Percentiles rank a stretch among this genome's conserved stretches.
phyloP scores from a whole-genome alignment of 2,797 vertebrate species.

The Gephyroberyx darwinii region DNA sequence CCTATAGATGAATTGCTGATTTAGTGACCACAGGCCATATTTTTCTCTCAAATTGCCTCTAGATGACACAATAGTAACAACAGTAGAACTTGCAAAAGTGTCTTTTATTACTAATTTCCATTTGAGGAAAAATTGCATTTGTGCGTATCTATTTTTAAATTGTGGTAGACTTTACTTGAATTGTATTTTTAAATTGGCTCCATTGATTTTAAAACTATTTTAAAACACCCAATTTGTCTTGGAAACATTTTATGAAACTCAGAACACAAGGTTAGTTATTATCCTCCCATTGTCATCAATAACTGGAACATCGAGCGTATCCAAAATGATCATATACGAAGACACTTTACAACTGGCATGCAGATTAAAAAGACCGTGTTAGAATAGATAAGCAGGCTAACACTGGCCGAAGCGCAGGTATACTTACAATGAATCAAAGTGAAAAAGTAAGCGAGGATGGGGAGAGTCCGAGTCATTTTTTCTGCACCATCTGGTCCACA shows the following conservation, averaged over 20 bases:
- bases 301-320: background rate
- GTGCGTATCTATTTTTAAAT: too few relatives aligned
- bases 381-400: background rate
- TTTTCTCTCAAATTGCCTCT: conserved; percentile 16
- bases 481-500: conserved; percentile 64
- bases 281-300: background rate
- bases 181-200: too few relatives aligned
- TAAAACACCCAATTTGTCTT: too few relatives aligned
- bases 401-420: conserved; percentile 5
- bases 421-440: conserved; percentile 79
- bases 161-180: too few relatives aligned
- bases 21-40: conserved; percentile 15
- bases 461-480: conserved; percentile 75
- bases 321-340: background rate
- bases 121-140: too few relatives aligned
- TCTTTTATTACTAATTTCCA: too few relatives aligned
- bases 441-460: conserved; percentile 72
- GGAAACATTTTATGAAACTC: too few relatives aligned
- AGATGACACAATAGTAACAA: conserved; percentile 1
- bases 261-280: too few relatives aligned
- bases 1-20: background rate
- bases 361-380: background rate
- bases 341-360: background rate
- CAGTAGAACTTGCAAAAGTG: conserved; percentile 1
- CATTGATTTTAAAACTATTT: too few relatives aligned